phyloP scores from a whole-genome alignment of 2,113 vertebrate genomes.

The Eulacestoma nigropectus region DNA sequence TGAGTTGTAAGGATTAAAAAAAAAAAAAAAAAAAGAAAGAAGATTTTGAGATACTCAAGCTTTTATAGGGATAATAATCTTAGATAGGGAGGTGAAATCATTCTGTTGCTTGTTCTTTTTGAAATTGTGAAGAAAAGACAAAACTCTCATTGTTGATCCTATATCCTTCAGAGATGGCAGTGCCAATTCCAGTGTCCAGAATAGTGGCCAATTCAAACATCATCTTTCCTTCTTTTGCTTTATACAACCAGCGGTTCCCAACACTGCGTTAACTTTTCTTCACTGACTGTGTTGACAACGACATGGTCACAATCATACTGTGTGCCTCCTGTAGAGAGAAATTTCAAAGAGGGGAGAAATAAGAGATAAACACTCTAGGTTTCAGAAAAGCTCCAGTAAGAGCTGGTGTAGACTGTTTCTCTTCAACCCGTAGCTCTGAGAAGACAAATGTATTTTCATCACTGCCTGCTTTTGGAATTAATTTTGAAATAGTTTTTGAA shows the following conservation, averaged over 20 bases:
- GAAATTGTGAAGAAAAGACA: background rate
- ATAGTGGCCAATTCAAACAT: background rate
- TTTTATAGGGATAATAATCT: background rate
- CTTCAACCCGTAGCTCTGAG: background rate
- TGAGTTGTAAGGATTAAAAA: background rate
- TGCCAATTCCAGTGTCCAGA: background rate
- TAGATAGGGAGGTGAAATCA: background rate
- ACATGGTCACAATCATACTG: constrained; percentile 89
- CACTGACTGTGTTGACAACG: constrained; percentile 79
- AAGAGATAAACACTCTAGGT: background rate
- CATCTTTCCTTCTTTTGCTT: background rate
- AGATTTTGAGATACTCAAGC: background rate
- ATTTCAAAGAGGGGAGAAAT: background rate
- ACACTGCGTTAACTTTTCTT: constrained; percentile 78
- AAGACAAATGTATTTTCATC: background rate
- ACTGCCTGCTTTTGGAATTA: background rate
- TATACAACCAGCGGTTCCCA: constrained; percentile 87
- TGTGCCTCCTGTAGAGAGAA: constrained; percentile 77
- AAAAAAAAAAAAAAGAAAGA: background rate
- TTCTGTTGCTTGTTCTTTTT: background rate
- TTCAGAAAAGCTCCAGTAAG: background rate
- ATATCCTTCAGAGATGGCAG: background rate
- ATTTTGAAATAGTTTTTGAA: background rate
- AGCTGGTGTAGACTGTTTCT: background rate
- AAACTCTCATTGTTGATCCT: background rate